Base-by-base conservation (phyloP, 2,888 invertebrate genomes). In the Agelastica alni region DNA sequence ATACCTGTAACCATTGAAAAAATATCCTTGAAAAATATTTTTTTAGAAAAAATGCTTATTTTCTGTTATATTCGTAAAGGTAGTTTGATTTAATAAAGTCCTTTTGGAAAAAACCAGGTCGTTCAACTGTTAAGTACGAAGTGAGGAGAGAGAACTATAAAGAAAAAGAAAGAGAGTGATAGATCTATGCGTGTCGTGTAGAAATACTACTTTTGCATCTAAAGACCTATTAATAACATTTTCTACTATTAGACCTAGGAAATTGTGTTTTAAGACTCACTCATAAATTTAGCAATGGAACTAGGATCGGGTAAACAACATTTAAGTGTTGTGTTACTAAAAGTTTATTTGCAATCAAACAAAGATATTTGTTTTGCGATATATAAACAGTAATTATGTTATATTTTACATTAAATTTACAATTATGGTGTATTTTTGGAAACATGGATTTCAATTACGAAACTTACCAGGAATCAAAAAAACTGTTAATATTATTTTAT, bases 191-290 rank as follows among this genome's bases (percentile, higher is more conserved):
- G 37, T 37, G 37, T 20, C 10, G 49, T 47, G 46, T 39, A 51
- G 32, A 42, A n/a, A 17, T 14, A 17, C 36, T 2, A 12, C 37
- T 37, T 37, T 18, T 55, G 58, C 42, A 49, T 58, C 49, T 57
- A 26, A 20, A 41, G 28, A 9, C 54, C 56, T 62, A 62, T 62
- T 62, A 56, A 58, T 62, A 62, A 13, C 48, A 6, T 42, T 52
- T 52, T 60, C 61, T 48, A 62, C 58, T 60, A 60, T 61, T 63
- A 61, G 63, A 61, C 58, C 58, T 56, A 61, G 61, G 63, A 63
- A 63, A 59, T 59, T 43, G 54, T 53, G 51, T 51, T 51, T 53
- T 39, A 55, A 58, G 53, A 58, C 43, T 53, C 51, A 41, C 17
- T 49, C 51, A 47, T 59, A 56, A 59, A 56, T 53, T 61, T 43